phyloP scores from a whole-genome alignment of 2,888 invertebrate genomes.

The Xylota sylvarum region DNA sequence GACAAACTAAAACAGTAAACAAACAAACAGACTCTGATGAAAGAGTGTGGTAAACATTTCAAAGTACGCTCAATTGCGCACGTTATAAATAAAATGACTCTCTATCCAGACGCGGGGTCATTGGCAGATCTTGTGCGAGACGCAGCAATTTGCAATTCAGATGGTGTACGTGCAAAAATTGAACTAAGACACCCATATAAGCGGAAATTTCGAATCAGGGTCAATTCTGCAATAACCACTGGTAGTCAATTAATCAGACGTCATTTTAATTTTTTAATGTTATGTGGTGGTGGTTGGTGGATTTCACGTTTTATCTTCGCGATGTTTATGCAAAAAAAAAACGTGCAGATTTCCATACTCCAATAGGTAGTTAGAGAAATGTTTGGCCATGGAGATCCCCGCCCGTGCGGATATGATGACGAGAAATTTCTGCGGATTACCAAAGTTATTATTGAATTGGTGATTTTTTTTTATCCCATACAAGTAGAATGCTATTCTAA shows the following conservation, averaged over 20 bases:
- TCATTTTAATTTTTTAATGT: not conserved
- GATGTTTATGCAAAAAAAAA: too few species aligned
- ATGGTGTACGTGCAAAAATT: constrained; percentile 56
- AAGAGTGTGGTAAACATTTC: constrained; percentile 5
- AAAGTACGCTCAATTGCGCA: constrained; percentile 27
- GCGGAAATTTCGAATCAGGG: constrained; percentile 60
- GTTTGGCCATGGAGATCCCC: not conserved
- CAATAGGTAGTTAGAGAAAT: not conserved
- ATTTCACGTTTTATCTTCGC: not conserved
- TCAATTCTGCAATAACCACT: constrained; percentile 40
- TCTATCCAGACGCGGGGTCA: constrained; percentile 19
- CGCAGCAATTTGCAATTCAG: constrained; percentile 49
- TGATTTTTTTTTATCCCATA: too few species aligned
- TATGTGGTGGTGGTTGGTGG: not conserved
- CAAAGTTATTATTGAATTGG: too few species aligned
- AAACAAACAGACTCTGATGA: not conserved
- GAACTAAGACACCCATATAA: constrained; percentile 20
- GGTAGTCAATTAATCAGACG: constrained; percentile 15
- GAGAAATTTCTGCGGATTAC: not conserved
- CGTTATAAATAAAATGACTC: constrained; percentile 21
- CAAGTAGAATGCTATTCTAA: too few species aligned
- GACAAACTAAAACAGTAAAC: constrained; percentile 19
- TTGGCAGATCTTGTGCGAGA: constrained; percentile 45
- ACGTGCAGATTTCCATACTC: constrained; percentile 4
- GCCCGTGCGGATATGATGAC: not conserved